phyloP scores from a whole-genome alignment of 1,140 invertebrate genomes.

The Episyrphus balteatus region DNA sequence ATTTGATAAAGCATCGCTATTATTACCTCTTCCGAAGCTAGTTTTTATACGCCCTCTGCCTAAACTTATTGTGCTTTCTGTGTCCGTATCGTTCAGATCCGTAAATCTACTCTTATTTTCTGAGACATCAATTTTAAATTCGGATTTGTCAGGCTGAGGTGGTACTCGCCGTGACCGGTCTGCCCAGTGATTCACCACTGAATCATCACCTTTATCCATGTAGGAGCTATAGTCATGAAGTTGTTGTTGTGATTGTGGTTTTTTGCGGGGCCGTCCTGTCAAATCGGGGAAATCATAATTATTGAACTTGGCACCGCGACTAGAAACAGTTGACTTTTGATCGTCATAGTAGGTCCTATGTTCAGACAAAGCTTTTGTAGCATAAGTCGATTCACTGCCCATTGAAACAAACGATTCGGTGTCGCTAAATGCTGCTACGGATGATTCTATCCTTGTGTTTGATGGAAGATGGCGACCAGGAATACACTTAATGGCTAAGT shows the following conservation, averaged over 20 bases:
- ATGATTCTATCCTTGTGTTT: neutral
- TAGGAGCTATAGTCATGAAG: neutral
- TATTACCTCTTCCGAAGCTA: conserved; percentile 2
- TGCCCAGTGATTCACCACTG: conserved; percentile 5
- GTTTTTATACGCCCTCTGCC: conserved; percentile 3
- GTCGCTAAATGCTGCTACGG: neutral
- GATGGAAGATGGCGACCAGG: conserved; percentile 14
- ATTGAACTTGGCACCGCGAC: neutral
- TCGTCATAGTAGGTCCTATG: conserved; percentile 7
- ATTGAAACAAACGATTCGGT: conserved; percentile 4
- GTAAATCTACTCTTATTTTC: neutral
- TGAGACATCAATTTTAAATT: conserved; percentile 4
- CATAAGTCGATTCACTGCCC: conserved; percentile 3
- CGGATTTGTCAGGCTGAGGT: conserved; percentile 4
- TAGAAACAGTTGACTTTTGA: conserved; percentile 3
- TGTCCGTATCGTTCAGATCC: neutral
- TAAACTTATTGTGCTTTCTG: neutral
- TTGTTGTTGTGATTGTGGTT: neutral
- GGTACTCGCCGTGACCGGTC: conserved; percentile 3
- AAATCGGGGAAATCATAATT: neutral
- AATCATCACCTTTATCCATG: neutral
- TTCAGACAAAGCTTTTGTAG: conserved; percentile 5
- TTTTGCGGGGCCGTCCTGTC: no score
- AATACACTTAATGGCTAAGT: conserved; percentile 17
- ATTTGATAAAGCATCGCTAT: no score